Base-by-base conservation (phyloP, 2,888 invertebrate species). In the Polymixis lichenea region DNA sequence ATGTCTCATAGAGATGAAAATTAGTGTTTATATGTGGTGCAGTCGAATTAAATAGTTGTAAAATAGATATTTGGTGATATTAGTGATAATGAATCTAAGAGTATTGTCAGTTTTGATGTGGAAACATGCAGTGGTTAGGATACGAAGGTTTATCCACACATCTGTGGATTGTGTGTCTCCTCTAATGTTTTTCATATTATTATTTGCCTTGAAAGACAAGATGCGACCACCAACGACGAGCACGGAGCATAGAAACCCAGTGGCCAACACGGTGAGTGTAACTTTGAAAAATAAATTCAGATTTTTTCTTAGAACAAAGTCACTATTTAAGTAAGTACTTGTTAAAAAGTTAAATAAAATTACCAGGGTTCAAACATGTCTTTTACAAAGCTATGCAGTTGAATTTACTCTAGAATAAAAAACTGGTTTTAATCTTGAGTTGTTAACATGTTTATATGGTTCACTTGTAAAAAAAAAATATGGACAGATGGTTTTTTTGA, bases 41-140 rank as follows among this genome's bases (percentile, higher is more conserved):
- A 53, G 22, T 74, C 9, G 13, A 55, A 28, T 58, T 51, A 49
- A 46, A 65, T 72, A 32, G 17, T 70, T 62, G 46, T 72, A 61
- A 25, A 64, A 53, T 46, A 51, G 60, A 74, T 61, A 60, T 71
- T 74, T 72, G 38, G 32, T 77, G 64, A 68, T 28, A 77, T 58
- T 55, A 46, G 55, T 74, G 22, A 77, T n/a, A 67, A 78, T 82
- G 70, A 46, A 15, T 13, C 3, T 46, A 22, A 38, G 86, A 15
- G 83, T 86, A 6, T 77, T 93, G 43, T 72, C 70, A 28, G 89
- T 92, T 46, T 82, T 93, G 66, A 86, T 93, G 89, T 92, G 92
- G 90, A 93, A 93, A 79, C 93, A 93, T 83, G 74, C 84, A 2
- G 83, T 90, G 64, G 92, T 92, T 32, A 87, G 93, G 22, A 75